These are phyloP conservation scores for Peromyscus polionotus DNA, from an alignment of 2,113 vertebrate genomes.

Conservation along the genomic window DNA sequence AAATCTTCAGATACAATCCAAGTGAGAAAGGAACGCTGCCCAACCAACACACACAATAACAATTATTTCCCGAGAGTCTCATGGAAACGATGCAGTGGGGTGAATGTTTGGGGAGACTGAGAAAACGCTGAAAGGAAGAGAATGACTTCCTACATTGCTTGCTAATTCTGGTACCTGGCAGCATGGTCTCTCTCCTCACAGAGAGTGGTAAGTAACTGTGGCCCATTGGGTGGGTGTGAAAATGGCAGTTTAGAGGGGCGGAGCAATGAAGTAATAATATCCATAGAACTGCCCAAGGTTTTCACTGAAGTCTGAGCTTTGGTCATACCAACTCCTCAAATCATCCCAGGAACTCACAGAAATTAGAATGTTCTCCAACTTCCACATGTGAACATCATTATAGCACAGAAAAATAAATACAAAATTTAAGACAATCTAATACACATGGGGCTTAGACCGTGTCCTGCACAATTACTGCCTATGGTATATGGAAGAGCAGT, in stretches of 20 bases:
- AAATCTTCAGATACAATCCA: neutral
- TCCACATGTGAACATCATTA: neutral
- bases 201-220: neutral
- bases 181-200: neutral
- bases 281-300: too few relatives aligned
- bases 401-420: neutral
- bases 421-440: neutral
- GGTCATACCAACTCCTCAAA: neutral
- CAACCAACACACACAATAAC: too few relatives aligned
- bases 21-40: neutral
- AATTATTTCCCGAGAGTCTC: neutral
- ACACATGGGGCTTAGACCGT: neutral
- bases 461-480: neutral
- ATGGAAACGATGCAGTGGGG: neutral
- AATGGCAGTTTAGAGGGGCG: neutral
- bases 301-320: neutral
- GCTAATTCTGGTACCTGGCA: neutral
- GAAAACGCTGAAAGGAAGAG: neutral
- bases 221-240: neutral
- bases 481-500: neutral
- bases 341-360: neutral
- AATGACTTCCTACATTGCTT: neutral
- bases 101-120: neutral
- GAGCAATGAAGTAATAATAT: neutral
- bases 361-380: neutral